Evolutionary conservation across 2,888 invertebrate species (phyloP).

Genomic region (Nemoura dubitans): DNA sequence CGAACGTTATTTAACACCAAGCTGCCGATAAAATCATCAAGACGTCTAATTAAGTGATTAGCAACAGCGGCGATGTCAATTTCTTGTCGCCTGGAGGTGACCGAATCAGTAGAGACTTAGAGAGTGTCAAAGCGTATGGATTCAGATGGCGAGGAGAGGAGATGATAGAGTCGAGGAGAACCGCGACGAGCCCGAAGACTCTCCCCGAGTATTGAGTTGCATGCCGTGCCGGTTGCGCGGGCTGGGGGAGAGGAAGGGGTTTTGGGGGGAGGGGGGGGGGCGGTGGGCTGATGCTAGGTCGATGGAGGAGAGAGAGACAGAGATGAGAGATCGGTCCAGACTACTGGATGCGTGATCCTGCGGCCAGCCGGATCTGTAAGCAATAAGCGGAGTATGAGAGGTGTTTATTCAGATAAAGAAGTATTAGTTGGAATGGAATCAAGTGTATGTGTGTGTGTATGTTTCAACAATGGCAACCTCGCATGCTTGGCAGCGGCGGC

Average conservation of each 20-base stretch:
- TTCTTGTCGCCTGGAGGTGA: neutral
- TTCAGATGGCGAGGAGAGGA: neutral
- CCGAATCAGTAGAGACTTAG: neutral
- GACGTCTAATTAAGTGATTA: constrained; percentile 5
- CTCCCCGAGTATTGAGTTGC: neutral
- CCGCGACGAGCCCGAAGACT: neutral
- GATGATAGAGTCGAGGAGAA: neutral
- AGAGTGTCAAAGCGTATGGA: constrained; percentile 7
- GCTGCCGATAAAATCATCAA: neutral
- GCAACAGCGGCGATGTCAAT: neutral
- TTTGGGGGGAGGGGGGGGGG: neutral
- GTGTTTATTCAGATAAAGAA: constrained; percentile 43
- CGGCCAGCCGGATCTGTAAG: constrained; percentile 39
- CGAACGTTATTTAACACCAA: neutral
- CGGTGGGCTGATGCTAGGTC: constrained; percentile 1
- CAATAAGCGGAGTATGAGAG: constrained; percentile 30
- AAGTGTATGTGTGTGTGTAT: constrained; percentile 25
- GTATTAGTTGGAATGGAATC: constrained; percentile 43
- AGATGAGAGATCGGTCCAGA: constrained; percentile 31
- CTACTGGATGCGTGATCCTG: constrained; percentile 38
- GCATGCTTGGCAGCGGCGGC: neutral
- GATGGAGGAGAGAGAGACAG: constrained; percentile 25
- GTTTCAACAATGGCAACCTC: constrained; percentile 34
- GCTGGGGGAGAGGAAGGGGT: constrained; percentile 13
- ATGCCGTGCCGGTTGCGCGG: neutral